Evolutionary conservation across 37 sponge, comb jelly and placozoan species (phyloP), one percentile per base, ranked within the genome.

Genomic region (Hexactinellida sp.): DNA sequence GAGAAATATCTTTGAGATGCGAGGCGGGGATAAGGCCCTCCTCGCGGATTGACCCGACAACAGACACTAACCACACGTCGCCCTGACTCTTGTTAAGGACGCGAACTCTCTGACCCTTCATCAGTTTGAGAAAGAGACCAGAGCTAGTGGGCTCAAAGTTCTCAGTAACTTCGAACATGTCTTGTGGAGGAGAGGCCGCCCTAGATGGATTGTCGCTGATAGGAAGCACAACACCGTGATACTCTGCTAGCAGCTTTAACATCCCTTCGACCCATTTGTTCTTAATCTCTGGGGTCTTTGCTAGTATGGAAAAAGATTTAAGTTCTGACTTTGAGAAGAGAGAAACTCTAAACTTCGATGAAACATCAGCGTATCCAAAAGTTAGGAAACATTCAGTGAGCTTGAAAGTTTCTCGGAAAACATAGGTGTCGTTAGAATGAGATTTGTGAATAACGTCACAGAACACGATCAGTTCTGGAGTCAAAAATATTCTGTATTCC

Each of bases 61-160:
- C 76, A 7, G 28, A 83, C n/a, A 94, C 94, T 71, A 94, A 38
- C 92, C 92, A 94, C 38, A 83, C 71, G 37, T 16, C 38, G n/a
- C 89, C 83, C 19, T 82, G 55, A 10, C 87, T 84, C 24, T 83
- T 19, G 83, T 94, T 90, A 38, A 94, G 86, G 83, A 94, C 92
- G 85, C 91, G 92, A 37, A 94, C 94, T 83, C 87, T 39, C 86
- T 91, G 90, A 9, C 92, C 92, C 83, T 54, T 37, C 47, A 55
- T 13, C 88, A 94, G 86, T 5, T 76, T 25, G 25, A 91, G 86
- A 36, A 87, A 90, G 25, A 63, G 76, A 32, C 76, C 76, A 25
- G 76, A 10, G 34, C 76, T n/a, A 5, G 76, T 63, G 76, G 76
- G 76, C 13, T 63, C 76, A 63, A 63, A 63, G 76, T 63, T 63